phyloP scores from a whole-genome alignment of 2,797 vertebrate species.

The Eremophila alpestris region DNA sequence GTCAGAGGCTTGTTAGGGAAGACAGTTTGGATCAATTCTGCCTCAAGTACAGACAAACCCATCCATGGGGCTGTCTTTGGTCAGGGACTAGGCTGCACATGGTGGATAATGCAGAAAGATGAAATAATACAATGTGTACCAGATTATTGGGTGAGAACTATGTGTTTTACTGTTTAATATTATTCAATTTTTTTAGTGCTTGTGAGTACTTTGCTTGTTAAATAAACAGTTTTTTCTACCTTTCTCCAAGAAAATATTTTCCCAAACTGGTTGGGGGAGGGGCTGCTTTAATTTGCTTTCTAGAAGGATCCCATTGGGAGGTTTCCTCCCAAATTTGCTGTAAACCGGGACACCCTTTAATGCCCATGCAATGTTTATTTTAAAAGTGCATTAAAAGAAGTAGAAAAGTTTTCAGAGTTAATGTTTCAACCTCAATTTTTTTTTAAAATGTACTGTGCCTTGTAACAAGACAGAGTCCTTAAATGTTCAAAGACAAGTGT shows the following conservation, averaged over 20 bases:
- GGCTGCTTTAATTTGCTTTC: neutral
- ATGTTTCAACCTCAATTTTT: neutral
- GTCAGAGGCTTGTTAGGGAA: neutral
- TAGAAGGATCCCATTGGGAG: neutral
- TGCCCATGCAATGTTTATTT: neutral
- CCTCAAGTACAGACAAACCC: neutral
- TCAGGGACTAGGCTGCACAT: neutral
- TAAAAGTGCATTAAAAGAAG: neutral
- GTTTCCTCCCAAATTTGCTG: neutral
- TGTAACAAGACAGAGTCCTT: neutral
- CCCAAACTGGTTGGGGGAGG: neutral
- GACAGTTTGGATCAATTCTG: neutral
- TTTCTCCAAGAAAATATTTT: neutral
- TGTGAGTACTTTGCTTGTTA: neutral
- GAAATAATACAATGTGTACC: neutral
- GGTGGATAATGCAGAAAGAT: neutral
- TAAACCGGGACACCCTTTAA: neutral
- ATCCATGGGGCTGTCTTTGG: neutral
- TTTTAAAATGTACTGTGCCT: neutral
- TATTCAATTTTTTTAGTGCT: no score
- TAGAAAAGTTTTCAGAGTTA: neutral
- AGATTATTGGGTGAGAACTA: neutral
- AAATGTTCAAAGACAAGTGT: neutral
- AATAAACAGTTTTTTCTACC: no score
- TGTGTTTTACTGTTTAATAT: no score